Evolutionary conservation across 2,797 vertebrate genomes (phyloP).

Genomic region (Astyanax mexicanus): DNA sequence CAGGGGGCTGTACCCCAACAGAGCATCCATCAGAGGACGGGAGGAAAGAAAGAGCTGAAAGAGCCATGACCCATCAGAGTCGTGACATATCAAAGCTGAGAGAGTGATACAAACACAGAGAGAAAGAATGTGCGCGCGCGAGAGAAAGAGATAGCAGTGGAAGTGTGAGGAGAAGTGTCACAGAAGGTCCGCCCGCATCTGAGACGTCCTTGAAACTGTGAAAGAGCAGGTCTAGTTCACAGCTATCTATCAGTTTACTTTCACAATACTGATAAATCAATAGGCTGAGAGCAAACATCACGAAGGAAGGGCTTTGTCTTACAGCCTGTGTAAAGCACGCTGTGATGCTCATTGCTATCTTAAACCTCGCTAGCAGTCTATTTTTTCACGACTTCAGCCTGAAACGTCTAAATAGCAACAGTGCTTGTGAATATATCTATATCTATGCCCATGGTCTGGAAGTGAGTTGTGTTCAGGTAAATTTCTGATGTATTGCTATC

Average conservation of each 20-base stretch:
- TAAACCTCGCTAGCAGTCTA: no score
- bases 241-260: not conserved
- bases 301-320: no score
- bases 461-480: no score
- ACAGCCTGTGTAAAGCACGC: no score
- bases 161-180: conserved; percentile 48
- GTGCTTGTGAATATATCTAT: no score
- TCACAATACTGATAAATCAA: not conserved
- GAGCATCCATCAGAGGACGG: conserved; percentile 49
- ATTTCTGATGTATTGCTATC: no score
- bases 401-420: no score
- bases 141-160: no score
- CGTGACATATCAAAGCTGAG: conserved; percentile 19
- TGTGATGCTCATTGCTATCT: no score
- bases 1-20: conserved; percentile 45
- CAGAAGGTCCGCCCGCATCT: conserved; percentile 13
- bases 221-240: not conserved
- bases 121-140: no score
- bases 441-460: no score
- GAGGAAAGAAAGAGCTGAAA: not conserved
- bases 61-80: conserved; percentile 44
- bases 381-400: no score
- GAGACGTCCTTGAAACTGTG: conserved; percentile 47
- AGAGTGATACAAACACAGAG: conserved; percentile 21
- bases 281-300: not conserved